Percentiles rank a stretch among this genome's conserved stretches.
These are phyloP conservation scores for Pelecanoides urinatrix DNA, from an alignment of 2,113 vertebrate genomes.

Conservation along the genomic window DNA sequence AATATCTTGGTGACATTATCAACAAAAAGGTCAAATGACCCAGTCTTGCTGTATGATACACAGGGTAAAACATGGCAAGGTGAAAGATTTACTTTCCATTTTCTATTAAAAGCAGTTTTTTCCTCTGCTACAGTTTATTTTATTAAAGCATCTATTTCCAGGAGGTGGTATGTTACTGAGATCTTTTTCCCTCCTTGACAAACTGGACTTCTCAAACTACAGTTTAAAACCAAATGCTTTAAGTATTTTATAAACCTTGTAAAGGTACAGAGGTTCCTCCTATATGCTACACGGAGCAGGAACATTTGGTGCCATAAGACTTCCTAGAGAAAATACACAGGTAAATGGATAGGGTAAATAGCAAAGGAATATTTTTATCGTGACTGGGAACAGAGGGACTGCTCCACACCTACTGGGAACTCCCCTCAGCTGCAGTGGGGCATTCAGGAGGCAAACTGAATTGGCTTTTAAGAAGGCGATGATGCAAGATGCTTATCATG, in stretches of 20 bases:
- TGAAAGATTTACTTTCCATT: neutral
- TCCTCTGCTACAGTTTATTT: neutral
- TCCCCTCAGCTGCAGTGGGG: neutral
- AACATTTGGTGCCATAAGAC: neutral
- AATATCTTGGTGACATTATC: conserved; percentile 37
- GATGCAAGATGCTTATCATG: neutral
- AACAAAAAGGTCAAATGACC: conserved; percentile 44
- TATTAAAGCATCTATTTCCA: neutral
- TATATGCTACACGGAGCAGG: neutral
- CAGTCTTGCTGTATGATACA: neutral
- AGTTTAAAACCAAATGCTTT: neutral
- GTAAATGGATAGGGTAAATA: neutral
- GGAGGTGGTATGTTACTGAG: neutral
- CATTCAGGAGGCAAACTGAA: neutral
- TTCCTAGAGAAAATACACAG: neutral
- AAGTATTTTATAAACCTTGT: neutral
- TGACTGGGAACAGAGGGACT: neutral
- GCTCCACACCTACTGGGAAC: neutral
- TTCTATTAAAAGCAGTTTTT: neutral
- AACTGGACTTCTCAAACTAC: neutral
- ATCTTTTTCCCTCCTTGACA: neutral
- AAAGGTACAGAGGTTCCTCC: neutral
- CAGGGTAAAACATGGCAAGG: neutral
- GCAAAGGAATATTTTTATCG: neutral
- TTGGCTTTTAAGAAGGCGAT: neutral